Conservation (phyloP, 2,113 vertebrate genomes). For the Anarrhichthys ocellatus region DNA sequence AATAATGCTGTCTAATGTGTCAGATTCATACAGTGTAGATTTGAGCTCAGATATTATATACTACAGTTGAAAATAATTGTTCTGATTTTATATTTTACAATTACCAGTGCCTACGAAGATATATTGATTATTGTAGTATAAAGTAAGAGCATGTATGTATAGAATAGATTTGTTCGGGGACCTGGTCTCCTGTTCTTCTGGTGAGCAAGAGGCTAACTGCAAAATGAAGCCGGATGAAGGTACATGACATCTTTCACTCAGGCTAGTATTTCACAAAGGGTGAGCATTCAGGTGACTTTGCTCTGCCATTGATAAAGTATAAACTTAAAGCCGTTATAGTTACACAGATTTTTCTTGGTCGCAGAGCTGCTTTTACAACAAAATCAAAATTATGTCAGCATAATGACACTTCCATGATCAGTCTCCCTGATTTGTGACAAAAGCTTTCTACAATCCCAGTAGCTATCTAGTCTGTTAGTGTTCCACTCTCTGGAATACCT, state of each 20-base stretch:
- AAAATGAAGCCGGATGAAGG: not conserved
- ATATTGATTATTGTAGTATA: not conserved
- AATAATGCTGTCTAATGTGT: not conserved
- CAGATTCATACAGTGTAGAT: not conserved
- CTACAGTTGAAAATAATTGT: not conserved
- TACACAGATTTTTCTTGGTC: slow-evolving; percentile 18
- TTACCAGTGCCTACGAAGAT: not conserved
- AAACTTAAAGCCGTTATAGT: not conserved
- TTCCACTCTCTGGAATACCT: not conserved
- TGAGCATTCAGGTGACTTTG: slow-evolving; percentile 46
- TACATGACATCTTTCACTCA: not conserved
- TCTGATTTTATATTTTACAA: not conserved
- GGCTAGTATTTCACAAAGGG: not conserved
- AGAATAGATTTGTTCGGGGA: not conserved
- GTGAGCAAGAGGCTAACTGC: not conserved
- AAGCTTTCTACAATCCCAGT: not conserved
- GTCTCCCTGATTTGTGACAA: not conserved
- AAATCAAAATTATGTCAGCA: not conserved
- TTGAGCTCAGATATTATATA: not conserved
- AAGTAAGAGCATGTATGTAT: not conserved
- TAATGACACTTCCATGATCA: not conserved
- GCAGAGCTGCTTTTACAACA: slow-evolving; percentile 36
- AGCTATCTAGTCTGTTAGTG: too few relatives aligned
- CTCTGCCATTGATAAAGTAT: slow-evolving; percentile 38
- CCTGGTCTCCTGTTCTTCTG: not conserved